These are phyloP conservation scores for Epizoanthus stellaris DNA, from an alignment of 92 coral and sea anemone genomes.

Conservation along the genomic window DNA sequence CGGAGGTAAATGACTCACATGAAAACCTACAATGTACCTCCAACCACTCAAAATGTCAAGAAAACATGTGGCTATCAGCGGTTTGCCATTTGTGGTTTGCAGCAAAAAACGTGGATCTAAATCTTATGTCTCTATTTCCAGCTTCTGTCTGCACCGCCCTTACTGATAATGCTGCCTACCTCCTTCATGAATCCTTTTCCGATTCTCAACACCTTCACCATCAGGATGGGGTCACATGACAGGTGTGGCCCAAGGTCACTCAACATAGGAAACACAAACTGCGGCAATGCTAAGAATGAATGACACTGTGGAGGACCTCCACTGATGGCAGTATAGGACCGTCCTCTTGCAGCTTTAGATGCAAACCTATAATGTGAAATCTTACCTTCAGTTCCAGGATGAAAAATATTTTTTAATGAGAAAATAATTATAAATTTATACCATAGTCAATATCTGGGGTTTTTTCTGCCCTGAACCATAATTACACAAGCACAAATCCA, in stretches of 20 bases:
- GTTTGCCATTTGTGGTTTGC: too few relatives aligned
- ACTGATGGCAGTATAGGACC: slow-evolving; percentile 81
- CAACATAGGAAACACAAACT: slow-evolving; percentile 86
- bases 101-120: too few relatives aligned
- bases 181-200: slow-evolving; percentile 95
- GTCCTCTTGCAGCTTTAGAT: slow-evolving; percentile 95
- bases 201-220: slow-evolving; percentile 94
- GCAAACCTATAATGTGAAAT: slow-evolving; percentile 64
- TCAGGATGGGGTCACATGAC: slow-evolving; percentile 89
- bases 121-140: neutral
- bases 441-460: too few relatives aligned
- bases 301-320: slow-evolving; percentile 85
- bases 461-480: too few relatives aligned
- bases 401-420: neutral
- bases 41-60: too few relatives aligned
- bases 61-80: too few relatives aligned
- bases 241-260: slow-evolving; percentile 91
- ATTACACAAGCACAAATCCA: too few relatives aligned
- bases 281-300: slow-evolving; percentile 69
- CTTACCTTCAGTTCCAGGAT: neutral
- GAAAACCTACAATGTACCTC: too few relatives aligned
- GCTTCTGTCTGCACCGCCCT: neutral
- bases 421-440: neutral
- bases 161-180: slow-evolving; percentile 48
- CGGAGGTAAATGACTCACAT: too few relatives aligned